Evolutionary conservation across 1,140 invertebrate genomes (phyloP).

Genomic region (Thrips palmi): DNA sequence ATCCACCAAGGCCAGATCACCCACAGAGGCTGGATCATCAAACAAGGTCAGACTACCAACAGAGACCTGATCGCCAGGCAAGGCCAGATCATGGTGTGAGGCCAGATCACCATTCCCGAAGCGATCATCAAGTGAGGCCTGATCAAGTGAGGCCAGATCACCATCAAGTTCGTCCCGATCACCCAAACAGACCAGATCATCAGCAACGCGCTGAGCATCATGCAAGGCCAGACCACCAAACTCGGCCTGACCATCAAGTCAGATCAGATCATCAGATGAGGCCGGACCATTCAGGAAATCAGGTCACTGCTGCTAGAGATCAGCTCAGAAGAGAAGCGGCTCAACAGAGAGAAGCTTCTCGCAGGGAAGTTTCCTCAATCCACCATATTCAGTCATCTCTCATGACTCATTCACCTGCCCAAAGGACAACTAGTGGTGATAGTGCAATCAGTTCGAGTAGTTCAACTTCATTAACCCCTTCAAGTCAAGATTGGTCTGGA

Average conservation of each 20-base stretch:
- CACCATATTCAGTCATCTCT: no score
- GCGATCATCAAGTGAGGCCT: not conserved
- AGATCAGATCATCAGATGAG: not conserved
- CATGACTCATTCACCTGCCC: no score
- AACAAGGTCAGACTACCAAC: conserved; percentile 20
- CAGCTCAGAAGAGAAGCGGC: no score
- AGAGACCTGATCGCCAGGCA: conserved; percentile 9
- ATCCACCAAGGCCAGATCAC: conserved; percentile 21
- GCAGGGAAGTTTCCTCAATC: no score
- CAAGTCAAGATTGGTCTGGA: no score
- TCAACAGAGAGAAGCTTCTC: no score
- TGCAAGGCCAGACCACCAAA: not conserved
- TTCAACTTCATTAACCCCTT: no score
- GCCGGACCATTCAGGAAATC: no score
- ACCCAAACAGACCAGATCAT: not conserved
- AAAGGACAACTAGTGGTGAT: no score
- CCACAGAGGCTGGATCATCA: conserved; percentile 19
- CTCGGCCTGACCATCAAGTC: not conserved
- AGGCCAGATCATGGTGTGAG: not conserved
- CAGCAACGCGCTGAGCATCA: not conserved
- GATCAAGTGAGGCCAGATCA: not conserved
- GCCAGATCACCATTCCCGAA: not conserved
- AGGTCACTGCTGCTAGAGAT: no score
- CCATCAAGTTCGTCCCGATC: not conserved
- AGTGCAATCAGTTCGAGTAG: no score